Conservation (phyloP, 2,888 invertebrate genomes). For the Nemotelus pantherinus region DNA sequence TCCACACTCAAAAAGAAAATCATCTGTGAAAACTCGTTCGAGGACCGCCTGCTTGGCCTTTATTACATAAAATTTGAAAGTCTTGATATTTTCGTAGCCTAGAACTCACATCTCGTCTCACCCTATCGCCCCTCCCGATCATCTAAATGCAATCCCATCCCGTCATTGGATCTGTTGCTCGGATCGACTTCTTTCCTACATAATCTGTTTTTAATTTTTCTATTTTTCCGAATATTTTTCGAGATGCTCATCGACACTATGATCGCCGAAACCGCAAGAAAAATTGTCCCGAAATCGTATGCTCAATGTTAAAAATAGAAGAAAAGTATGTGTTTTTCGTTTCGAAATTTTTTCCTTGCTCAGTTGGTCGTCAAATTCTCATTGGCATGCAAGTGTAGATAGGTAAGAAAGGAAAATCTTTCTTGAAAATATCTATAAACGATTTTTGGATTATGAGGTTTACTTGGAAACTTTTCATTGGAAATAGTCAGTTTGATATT, state of each 20-base stretch:
- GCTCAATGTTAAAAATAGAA: conserved; percentile 43
- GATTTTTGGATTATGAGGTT: too few species aligned
- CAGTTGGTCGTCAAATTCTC: not conserved
- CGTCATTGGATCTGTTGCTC: too few species aligned
- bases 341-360: not conserved
- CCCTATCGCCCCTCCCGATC: not conserved
- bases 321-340: conserved; percentile 26
- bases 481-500: too few species aligned
- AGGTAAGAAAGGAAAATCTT: not conserved
- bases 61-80: conserved; percentile 43
- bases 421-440: not conserved
- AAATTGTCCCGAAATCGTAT: conserved; percentile 42
- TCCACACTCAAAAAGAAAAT: too few species aligned
- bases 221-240: conserved; percentile 13
- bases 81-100: conserved; percentile 35
- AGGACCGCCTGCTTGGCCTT: conserved; percentile 28
- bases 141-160: too few species aligned
- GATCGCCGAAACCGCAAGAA: conserved; percentile 10
- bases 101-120: not conserved
- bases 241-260: not conserved
- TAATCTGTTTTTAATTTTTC: conserved; percentile 24
- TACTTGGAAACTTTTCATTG: too few species aligned
- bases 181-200: not conserved
- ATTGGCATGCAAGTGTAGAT: conserved; percentile 1
- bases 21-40: not conserved